Percentiles rank a stretch among this genome's conserved stretches.
Evolutionary conservation across 1,140 invertebrate genomes (phyloP).

Genomic region (Caenorhabditis inopinata): DNA sequence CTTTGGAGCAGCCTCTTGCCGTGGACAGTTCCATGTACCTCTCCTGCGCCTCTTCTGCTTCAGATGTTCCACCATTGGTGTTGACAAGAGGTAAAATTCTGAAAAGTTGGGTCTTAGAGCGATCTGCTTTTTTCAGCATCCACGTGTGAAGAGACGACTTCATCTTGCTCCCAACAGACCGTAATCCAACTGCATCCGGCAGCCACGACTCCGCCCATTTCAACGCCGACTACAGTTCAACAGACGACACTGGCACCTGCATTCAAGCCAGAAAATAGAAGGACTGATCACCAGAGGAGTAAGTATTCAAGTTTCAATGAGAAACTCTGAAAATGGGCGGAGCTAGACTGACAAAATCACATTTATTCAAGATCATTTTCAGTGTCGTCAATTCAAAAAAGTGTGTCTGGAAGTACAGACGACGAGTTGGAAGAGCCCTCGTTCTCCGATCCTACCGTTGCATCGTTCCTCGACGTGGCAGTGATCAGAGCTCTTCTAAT

Average conservation of each 20-base stretch:
- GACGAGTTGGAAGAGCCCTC: slow-evolving; percentile 20
- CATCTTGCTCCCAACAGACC: slow-evolving; percentile 61
- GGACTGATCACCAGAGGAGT: slow-evolving; percentile 3
- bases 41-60: not conserved
- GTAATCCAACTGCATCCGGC: slow-evolving; percentile 39
- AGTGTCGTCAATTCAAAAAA: slow-evolving; percentile 7
- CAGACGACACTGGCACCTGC: not conserved
- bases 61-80: slow-evolving; percentile 35
- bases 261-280: not conserved
- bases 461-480: slow-evolving; percentile 92
- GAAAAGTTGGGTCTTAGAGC: no score
- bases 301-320: not conserved
- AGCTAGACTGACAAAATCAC: no score
- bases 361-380: not conserved
- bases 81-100: slow-evolving; percentile 37
- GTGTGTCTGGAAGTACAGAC: slow-evolving; percentile 16
- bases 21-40: slow-evolving; percentile 22
- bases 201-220: not conserved
- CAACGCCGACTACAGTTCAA: not conserved
- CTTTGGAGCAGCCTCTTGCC: not conserved
- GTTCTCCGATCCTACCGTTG: slow-evolving; percentile 65
- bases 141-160: slow-evolving; percentile 52
- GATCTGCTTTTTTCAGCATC: slow-evolving; percentile 24
- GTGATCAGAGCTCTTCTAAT: slow-evolving; percentile 93
- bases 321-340: no score